Base-by-base conservation (phyloP, 1,140 invertebrate species). In the Gonatopus flavifemur region DNA sequence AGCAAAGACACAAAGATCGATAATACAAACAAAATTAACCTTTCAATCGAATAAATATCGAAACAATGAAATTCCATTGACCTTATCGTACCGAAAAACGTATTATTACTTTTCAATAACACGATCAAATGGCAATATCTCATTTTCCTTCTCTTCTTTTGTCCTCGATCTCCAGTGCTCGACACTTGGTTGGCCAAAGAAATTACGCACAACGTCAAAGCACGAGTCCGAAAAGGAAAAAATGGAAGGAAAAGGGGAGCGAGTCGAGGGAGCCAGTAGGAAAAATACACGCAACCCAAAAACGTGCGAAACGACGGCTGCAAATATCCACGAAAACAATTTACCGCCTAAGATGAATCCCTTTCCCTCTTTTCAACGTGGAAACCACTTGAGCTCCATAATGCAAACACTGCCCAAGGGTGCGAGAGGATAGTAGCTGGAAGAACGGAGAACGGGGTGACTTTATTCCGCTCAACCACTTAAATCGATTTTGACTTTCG, bases 221-320 rank as follows among this genome's bases (percentile, higher is more conserved):
- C 16, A 36, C 19, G 16, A 15, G 35, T 36, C 35, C 9, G 35
- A 7, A 36, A 36, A 36, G 13, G 10, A 36, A 16, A 35, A 35
- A 35, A 15, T 15, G 32, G 32, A 18, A 7, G 33, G 15, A 8
- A 13, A 19, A n/a, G 12, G 4, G n/a, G 31, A 13, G n/a, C 5
- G 3, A n/a, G 31, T n/a, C 16, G 31, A 13, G n/a, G 31, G n/a
- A 13, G 31, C 31, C 16, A 8, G 31, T 15, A 15, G 16, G 5
- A 15, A 32, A 15, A 12, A 32, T 8, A 15, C 16, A 32, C 28
- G 45, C 50, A 42, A 55, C 41, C 37, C 28, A 16, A 19, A 16
- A 41, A 60, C 58, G 52, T 60, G 58, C 40, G 58, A 60, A 60
- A 48, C 43, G 43, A 60, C 58, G 58, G 58, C 58, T 60, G 58